Base-by-base conservation (phyloP, 2,113 vertebrate genomes). In the Gobio gobio region DNA sequence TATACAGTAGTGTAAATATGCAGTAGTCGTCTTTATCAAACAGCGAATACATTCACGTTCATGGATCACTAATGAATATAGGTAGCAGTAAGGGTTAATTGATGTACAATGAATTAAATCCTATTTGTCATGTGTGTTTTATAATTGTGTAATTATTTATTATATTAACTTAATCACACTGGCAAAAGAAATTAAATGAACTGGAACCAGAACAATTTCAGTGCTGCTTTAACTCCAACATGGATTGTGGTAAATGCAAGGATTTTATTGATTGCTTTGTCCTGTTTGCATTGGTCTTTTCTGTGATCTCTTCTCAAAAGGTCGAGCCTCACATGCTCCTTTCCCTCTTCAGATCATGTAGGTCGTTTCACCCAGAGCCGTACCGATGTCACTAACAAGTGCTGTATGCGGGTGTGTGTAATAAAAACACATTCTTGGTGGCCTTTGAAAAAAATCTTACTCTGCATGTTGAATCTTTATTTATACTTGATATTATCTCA, bases 401-500 rank as follows among this genome's bases (percentile, higher is more conserved):
- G 13, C 14, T 22, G 58, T 24, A 26, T 54, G 22, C 2, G 58
- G 59, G 59, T 66, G 10, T 63, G 4, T 64, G 43, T 49, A 47
- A 64, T 26, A 64, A 63, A 66, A 22, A 63, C 33, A 63, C 24
- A 73, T 83, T 43, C 43, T n/a, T 54, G 33, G n/a, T 29, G 47
- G 3, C 45, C 47, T 49, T 45, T 72, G 20, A 54, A 72, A 82
- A 40, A 68, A 22, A 70, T 4, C 24, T 12, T 85, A 7, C 68
- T 59, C 10, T 36, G 36, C n/a, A 9, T 58, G 26, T 18, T 33
- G 45, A 3, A 16, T 18, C 14, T 24, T 70, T 33, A 20, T 13
- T 70, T 79, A 47, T 20, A 29, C 13, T 58, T n/a, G 10, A 82
- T 29, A 40, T 81, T 79, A 72, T 83, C 63, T 70, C 3, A 13